phyloP scores from a whole-genome alignment of 2,113 vertebrate genomes.

The Chinchilla lanigera region DNA sequence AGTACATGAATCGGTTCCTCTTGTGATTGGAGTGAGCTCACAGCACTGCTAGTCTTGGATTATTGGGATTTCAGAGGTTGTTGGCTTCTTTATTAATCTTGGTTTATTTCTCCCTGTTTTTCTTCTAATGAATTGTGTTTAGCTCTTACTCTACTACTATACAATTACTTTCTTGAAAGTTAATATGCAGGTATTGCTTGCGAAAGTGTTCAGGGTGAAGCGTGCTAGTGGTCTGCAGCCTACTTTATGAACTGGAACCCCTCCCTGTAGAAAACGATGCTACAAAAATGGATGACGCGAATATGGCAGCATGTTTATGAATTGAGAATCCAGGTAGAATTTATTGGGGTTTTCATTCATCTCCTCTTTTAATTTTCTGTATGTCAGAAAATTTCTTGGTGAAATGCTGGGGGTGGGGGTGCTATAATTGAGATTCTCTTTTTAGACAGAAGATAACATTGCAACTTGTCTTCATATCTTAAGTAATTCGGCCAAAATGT shows the following conservation, averaged over 20 bases:
- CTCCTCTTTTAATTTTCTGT: not conserved
- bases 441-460: not conserved
- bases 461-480: slow-evolving; percentile 10
- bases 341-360: not conserved
- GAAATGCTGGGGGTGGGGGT: not conserved
- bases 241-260: not conserved
- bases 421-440: slow-evolving; percentile 16
- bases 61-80: not conserved
- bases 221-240: not conserved
- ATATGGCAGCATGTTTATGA: not conserved
- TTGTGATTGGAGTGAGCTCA: not conserved
- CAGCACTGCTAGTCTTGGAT: not conserved
- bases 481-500: not conserved
- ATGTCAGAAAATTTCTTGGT: not conserved
- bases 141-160: not conserved
- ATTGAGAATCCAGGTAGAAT: not conserved
- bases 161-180: not conserved
- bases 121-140: not conserved
- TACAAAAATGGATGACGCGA: not conserved
- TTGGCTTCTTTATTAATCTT: not conserved
- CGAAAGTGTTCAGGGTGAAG: not conserved
- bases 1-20: not conserved
- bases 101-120: not conserved
- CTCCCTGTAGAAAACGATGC: not conserved
- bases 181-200: not conserved